A percentile compares a stretch with the other conserved stretches of the same genome.
These are phyloP conservation scores for Amazona guildingii DNA, from an alignment of 2,113 vertebrate genomes.

Conservation along the genomic window DNA sequence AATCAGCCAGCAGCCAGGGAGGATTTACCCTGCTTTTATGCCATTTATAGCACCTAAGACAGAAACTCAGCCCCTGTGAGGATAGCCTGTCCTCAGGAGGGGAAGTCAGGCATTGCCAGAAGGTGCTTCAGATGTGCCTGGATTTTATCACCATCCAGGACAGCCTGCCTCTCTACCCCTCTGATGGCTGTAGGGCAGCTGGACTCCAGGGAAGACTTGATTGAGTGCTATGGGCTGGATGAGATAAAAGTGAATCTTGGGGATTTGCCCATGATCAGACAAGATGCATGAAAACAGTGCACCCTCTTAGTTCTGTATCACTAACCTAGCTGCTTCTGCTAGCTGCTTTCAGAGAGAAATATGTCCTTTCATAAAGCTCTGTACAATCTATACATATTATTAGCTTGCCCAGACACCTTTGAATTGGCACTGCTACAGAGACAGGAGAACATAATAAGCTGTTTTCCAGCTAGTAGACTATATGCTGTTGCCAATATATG, in stretches of 20 bases:
- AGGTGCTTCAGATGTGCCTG: neutral
- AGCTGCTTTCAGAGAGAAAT: neutral
- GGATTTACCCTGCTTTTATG: constrained; percentile 10
- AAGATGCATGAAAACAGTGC: neutral
- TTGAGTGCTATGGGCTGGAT: neutral
- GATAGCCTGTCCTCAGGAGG: neutral
- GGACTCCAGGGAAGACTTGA: neutral
- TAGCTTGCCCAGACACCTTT: neutral
- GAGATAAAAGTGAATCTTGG: neutral
- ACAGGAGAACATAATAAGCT: neutral
- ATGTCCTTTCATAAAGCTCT: neutral
- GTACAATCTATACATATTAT: neutral
- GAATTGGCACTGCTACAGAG: neutral
- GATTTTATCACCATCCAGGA: neutral
- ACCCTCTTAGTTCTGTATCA: neutral
- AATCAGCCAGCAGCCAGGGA: neutral
- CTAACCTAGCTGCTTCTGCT: neutral
- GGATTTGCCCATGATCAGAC: neutral
- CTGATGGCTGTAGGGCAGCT: neutral
- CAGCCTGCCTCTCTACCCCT: neutral
- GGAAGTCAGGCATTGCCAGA: neutral
- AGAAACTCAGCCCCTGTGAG: neutral
- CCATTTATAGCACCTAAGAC: neutral
- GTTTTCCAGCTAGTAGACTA: neutral
- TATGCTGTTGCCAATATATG: neutral